Conservation (phyloP, 2,888 invertebrate genomes). For the Caenorhabditis wallacei region DNA sequence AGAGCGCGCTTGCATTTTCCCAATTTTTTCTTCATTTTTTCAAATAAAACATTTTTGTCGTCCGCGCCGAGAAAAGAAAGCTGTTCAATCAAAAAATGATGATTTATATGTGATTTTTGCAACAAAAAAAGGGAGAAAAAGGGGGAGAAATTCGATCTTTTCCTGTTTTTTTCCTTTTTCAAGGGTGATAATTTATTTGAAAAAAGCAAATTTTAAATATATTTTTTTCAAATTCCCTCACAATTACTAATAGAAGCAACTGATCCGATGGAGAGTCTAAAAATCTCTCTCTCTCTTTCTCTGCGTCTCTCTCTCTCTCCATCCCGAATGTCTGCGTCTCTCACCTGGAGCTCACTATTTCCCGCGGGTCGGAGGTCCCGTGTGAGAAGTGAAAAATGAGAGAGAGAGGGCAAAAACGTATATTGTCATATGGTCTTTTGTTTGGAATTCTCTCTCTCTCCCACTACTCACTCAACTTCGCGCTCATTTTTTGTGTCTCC, state of each 20-base stretch:
- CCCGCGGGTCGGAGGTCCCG: slow-evolving; percentile 12
- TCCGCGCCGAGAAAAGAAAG: too few species aligned
- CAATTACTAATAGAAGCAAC: too few species aligned
- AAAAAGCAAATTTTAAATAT: too few species aligned
- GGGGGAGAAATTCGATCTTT: slow-evolving; percentile 1
- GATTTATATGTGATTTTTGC: slow-evolving; percentile 17
- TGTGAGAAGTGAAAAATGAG: slow-evolving; percentile 45
- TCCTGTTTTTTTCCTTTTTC: not conserved
- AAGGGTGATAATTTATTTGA: too few species aligned
- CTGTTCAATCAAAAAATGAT: slow-evolving; percentile 55
- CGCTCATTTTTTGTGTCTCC: not conserved
- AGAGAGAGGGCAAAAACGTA: slow-evolving; percentile 41
- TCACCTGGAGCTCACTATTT: slow-evolving; percentile 38
- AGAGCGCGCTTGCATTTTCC: slow-evolving; percentile 17
- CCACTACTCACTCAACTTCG: not conserved
- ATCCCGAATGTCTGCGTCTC: slow-evolving; percentile 45
- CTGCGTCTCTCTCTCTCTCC: slow-evolving; percentile 41
- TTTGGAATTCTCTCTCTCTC: slow-evolving; percentile 53
- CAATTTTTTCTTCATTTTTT: not conserved
- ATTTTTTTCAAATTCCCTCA: too few species aligned
- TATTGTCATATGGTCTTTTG: slow-evolving; percentile 64
- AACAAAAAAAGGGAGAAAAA: slow-evolving; percentile 12
- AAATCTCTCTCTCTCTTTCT: slow-evolving; percentile 14
- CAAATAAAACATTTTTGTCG: not conserved
- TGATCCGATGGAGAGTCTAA: too few species aligned